Base-by-base conservation (phyloP, 2,888 invertebrate species). In the Limenitis camilla region DNA sequence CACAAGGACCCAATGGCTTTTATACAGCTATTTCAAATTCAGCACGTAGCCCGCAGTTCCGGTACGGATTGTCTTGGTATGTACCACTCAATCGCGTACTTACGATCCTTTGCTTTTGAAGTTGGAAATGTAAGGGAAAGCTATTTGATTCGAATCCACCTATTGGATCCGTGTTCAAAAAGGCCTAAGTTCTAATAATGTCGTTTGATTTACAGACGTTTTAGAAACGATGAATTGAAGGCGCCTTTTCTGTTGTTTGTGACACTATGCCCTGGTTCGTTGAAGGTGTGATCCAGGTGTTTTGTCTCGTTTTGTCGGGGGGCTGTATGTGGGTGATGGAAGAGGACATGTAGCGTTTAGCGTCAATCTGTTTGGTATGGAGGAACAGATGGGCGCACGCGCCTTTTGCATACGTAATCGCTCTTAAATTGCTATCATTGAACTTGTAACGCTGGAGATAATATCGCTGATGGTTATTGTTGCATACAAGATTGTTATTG, bases 11-110 rank as follows among this genome's bases (percentile, higher is more conserved):
- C 76, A 58, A 64, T 68, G 70, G 78, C 85, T 87, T 88, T 88
- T 88, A 88, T 88, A 88, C 88, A 83, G 88, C 87, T 81, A 87
- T 87, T 88, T 86, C 83, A 81, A 86, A 87, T 85, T 84, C 83
- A 82, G 79, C 69, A 74, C 85, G 78, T 78, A 70, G 69, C 72
- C 61, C 69, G 63, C 65, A 78, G 84, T 86, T 84, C 86, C 85
- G 85, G 86, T 78, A 78, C 75, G 76, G 76, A 79, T 79, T 77
- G 83, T 78, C 80, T 79, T 75, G 69, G 78, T 68, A 70, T 65
- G 76, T 78, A 78, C 71, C 73, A 67, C 68, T 64, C 63, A 68
- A 66, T 61, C 61, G 64, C 60, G 71, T 59, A 76, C 72, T 77
- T 87, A 72, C 70, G 78, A 74, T 80, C 74, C 85, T 84, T 74